Evolutionary conservation across 2,797 vertebrate genomes (phyloP).

Genomic region (Etheostoma nigrum): DNA sequence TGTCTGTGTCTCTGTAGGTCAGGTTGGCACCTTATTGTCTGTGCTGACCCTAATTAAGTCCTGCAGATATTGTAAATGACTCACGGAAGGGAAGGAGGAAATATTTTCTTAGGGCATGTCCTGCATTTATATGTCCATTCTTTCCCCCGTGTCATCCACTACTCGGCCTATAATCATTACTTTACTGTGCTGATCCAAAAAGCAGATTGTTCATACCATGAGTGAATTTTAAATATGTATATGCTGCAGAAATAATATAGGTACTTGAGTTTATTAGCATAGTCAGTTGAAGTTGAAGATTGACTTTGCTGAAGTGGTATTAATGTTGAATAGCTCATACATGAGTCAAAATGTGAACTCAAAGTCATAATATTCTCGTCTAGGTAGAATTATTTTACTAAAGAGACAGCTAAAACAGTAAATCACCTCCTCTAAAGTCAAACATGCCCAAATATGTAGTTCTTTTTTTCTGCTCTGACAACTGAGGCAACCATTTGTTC

Average conservation of each 20-base stretch:
- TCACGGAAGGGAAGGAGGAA: conserved; percentile 62
- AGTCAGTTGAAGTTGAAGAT: conserved; percentile 38
- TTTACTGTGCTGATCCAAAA: conserved; percentile 31
- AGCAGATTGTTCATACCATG: conserved; percentile 34
- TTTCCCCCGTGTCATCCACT: conserved; percentile 19
- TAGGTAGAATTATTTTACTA: conserved; percentile 54
- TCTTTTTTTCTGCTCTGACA: conserved; percentile 52
- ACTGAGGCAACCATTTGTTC: conserved; percentile 65
- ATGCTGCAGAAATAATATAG: conserved; percentile 41
- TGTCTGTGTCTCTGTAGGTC: conserved; percentile 50
- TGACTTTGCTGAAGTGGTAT: conserved; percentile 45
- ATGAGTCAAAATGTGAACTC: conserved; percentile 57
- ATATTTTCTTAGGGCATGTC: conserved; percentile 44
- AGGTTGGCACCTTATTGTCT: conserved; percentile 60
- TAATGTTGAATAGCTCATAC: conserved; percentile 60
- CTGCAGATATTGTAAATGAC: conserved; percentile 64
- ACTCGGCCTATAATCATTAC: conserved; percentile 13
- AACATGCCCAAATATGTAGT: conserved; percentile 51
- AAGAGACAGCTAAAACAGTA: conserved; percentile 53
- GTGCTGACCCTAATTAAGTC: conserved; percentile 70
- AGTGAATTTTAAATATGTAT: conserved; percentile 46
- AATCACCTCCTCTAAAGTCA: conserved; percentile 55
- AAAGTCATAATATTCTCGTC: conserved; percentile 54
- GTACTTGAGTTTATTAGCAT: conserved; percentile 49
- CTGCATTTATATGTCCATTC: conserved; percentile 36